Conservation (phyloP, 2,113 vertebrate genomes). For the Catharus bicknelli region DNA sequence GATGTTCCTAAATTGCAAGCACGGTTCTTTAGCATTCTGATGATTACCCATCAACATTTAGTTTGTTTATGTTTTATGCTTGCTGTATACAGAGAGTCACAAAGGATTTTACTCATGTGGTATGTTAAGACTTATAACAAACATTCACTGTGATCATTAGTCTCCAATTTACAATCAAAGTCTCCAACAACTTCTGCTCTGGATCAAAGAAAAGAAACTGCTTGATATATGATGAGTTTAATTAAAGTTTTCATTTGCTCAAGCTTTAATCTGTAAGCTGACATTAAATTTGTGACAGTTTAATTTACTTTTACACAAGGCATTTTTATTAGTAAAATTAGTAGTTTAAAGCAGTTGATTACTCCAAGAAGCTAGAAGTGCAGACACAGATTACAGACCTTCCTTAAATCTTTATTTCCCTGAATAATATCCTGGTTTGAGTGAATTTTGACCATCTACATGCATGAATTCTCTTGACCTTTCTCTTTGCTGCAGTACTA, state of each 20-base stretch:
- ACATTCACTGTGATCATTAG: background rate
- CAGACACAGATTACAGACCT: background rate
- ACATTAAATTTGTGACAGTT: background rate
- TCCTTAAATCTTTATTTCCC: background rate
- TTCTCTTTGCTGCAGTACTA: background rate
- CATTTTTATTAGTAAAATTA: background rate
- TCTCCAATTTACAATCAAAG: background rate
- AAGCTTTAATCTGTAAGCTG: background rate
- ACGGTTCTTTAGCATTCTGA: background rate
- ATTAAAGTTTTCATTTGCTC: slow-evolving; percentile 19
- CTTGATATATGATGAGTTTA: slow-evolving; percentile 3
- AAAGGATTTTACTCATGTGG: background rate
- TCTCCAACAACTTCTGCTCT: background rate
- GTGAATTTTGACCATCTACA: background rate
- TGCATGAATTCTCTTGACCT: background rate
- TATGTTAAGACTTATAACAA: background rate
- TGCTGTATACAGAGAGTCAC: background rate
- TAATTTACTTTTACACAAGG: slow-evolving; percentile 9
- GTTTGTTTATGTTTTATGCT: background rate
- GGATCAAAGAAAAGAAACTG: slow-evolving; percentile 21
- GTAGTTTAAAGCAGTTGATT: background rate
- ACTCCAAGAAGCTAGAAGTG: background rate
- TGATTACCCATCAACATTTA: background rate
- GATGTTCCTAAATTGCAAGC: background rate
- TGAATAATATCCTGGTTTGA: background rate